Base-by-base conservation (phyloP, 2,797 vertebrate species). In the Microctenopoma lineatum region DNA sequence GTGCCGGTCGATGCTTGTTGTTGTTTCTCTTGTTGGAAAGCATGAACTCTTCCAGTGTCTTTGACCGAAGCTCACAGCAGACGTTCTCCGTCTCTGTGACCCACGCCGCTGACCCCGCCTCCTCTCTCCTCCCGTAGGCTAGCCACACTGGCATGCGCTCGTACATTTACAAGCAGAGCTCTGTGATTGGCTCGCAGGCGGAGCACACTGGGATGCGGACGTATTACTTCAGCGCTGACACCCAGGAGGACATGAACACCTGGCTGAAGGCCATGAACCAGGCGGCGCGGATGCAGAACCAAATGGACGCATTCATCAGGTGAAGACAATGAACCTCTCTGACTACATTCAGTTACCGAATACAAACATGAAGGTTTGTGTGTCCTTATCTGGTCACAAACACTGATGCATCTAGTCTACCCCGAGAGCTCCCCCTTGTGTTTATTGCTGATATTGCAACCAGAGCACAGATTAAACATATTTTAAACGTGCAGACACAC, bases 201-300 rank as follows among this genome's bases (percentile, higher is more conserved):
- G 96, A 98, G 87, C 95, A 97, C 91, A 91, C 93, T 0, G 96
- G 97, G 70, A 97, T 98, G 97, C 81, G 97, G 81, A 98, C 96
- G 0, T 99, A 99, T 84, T 98, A 94, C 94, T 98, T 99, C 94
- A 98, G 97, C 41, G 96, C 96, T 0, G 97, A 99, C 85, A 98
- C 97, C 7, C 95, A 95, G 52, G 97, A 98, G 84, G 97, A 98
- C 71, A 96, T 98, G 96, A 98, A 90, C 29, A 91, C 92, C 55
- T 99, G 97, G 97, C 92, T 98, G 87, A 89, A 80, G 66, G 96
- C 95, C 71, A 97, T 98, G 97, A 97, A 96, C 83, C 96, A 97
- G 85, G 96, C 97, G 1, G 93, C 97, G 0, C 87, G 95, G 79
- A 95, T 98, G 94, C 94, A 97, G 75, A 94, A 90, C 70, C 87